phyloP scores from a whole-genome alignment of 2,888 invertebrate species.

The Epirrhoe alternata region DNA sequence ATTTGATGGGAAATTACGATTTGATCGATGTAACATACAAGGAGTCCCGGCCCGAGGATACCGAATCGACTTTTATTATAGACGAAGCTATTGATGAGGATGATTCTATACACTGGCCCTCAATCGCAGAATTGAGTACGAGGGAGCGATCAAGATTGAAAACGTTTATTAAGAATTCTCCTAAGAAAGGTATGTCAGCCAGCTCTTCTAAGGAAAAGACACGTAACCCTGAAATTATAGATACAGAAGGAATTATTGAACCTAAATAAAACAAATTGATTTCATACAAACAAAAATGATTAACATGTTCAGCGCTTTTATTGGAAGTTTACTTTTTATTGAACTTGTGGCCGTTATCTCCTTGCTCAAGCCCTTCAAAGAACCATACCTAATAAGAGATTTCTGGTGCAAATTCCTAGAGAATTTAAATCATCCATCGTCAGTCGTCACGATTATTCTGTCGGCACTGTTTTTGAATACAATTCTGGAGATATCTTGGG shows the following conservation, averaged over 20 bases:
- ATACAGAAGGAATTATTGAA: not conserved
- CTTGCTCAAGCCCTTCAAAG: constrained; percentile 63
- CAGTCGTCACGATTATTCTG: constrained; percentile 45
- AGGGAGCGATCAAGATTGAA: constrained; percentile 52
- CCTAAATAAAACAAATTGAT: constrained; percentile 15
- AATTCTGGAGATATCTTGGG: constrained; percentile 59
- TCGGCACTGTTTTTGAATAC: constrained; percentile 50
- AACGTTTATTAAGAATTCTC: constrained; percentile 51
- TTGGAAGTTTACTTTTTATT: constrained; percentile 51
- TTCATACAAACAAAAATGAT: constrained; percentile 52
- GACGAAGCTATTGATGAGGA: constrained; percentile 43
- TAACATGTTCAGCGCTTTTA: constrained; percentile 56
- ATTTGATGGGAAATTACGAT: constrained; percentile 67
- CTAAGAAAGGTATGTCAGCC: constrained; percentile 36
- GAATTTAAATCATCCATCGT: constrained; percentile 41
- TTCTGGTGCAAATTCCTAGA: constrained; percentile 55
- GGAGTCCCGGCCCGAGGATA: constrained; percentile 38
- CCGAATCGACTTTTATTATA: constrained; percentile 33
- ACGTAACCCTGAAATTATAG: constrained; percentile 11
- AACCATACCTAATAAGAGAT: constrained; percentile 62
- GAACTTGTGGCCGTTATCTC: constrained; percentile 59
- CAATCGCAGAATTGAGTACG: constrained; percentile 53
- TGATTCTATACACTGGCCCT: constrained; percentile 56
- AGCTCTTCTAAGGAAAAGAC: constrained; percentile 20
- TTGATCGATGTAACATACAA: constrained; percentile 57